Conservation (phyloP, 2,888 invertebrate genomes). For the Amphipyra berbera region DNA sequence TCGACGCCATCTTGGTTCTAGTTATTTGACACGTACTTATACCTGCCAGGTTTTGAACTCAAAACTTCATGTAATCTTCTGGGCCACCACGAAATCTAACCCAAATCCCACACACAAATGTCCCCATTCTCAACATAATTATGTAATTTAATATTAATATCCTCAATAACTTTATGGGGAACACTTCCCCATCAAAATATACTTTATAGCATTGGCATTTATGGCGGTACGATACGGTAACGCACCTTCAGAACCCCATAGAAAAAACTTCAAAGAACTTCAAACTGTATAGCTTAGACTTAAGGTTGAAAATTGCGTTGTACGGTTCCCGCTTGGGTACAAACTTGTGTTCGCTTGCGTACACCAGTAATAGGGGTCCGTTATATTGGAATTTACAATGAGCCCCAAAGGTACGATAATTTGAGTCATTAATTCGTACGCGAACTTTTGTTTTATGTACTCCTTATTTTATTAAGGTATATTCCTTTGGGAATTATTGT, state of each 20-base stretch:
- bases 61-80: too few species aligned
- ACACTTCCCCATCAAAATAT: conserved; percentile 59
- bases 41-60: too few species aligned
- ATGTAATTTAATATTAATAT: conserved; percentile 60
- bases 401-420: conserved; percentile 63
- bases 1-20: too few species aligned
- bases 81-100: not conserved
- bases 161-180: conserved; percentile 55
- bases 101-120: conserved; percentile 45
- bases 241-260: conserved; percentile 13
- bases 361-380: conserved; percentile 55
- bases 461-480: conserved; percentile 54
- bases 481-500: conserved; percentile 34
- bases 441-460: conserved; percentile 60
- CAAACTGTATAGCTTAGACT: accelerated
- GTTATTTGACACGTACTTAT: too few species aligned
- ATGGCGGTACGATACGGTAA: conserved; percentile 29
- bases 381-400: conserved; percentile 61
- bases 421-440: conserved; percentile 59
- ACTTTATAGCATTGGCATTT: conserved; percentile 60
- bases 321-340: not conserved
- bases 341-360: conserved; percentile 42
- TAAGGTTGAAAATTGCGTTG: conserved; percentile 21
- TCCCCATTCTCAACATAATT: conserved; percentile 50
- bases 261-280: not conserved